Base-by-base conservation (phyloP, 2,888 invertebrate genomes). In the Portevinia maculata region DNA sequence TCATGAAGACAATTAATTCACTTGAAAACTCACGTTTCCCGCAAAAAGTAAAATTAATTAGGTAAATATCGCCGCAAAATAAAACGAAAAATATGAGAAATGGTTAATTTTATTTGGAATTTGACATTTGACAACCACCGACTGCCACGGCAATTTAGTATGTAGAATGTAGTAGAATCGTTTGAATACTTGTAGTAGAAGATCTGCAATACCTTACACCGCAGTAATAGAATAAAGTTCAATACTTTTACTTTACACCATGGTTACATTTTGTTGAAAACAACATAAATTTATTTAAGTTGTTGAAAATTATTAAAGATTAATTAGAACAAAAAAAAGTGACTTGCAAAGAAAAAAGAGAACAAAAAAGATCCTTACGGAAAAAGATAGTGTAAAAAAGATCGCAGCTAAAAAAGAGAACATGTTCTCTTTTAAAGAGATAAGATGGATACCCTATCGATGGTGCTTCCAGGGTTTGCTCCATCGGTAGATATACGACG, bases 121-220 rank as follows among this genome's bases (percentile, higher is more conserved):
- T n/a, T n/a, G n/a, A n/a, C n/a, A n/a, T n/a, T n/a, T n/a, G n/a
- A n/a, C n/a, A n/a, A n/a, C n/a, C n/a, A n/a, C n/a, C n/a, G n/a
- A n/a, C n/a, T n/a, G n/a, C n/a, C n/a, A n/a, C n/a, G n/a, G n/a
- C n/a, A n/a, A n/a, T n/a, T n/a, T n/a, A n/a, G n/a, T n/a, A n/a
- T n/a, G 44, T 44, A 44, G 44, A 17, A 44, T 46, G 21, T 46
- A 46, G 13, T 46, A 21, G 46, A 46, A 46, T 46, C 46, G 21
- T 46, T 46, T 46, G 46, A 46, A 46, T 46, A 46, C 46, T 46
- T 21, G 19, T 21, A 46, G 13, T 21, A 46, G 46, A 46, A 21
- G 46, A 46, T 46, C 46, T 46, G 46, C 21, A 46, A 46, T 46
- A 46, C 21, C 19, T 46, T 46, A 46, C 46, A 21, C 19, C 46